Percentiles rank a stretch among this genome's conserved stretches.
phyloP scores from a whole-genome alignment of 2,113 vertebrate species.

The Paradoxurus hermaphroditus region DNA sequence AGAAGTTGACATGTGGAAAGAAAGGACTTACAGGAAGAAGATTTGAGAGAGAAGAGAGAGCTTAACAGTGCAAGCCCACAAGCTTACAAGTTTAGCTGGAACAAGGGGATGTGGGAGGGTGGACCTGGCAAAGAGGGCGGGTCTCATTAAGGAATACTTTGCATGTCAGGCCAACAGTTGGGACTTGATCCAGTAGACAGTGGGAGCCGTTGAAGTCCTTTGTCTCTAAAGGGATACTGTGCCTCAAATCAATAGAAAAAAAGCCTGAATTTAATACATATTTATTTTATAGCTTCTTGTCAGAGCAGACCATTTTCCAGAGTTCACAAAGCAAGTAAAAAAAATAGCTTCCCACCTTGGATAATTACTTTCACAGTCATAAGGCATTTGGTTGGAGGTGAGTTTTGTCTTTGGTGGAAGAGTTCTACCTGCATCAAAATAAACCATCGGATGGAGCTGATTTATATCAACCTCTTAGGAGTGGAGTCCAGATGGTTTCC shows the following conservation, averaged over 20 bases:
- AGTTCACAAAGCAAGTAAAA: background rate
- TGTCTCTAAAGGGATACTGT: background rate
- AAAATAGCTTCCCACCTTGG: background rate
- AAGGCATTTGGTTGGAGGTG: background rate
- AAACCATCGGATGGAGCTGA: background rate
- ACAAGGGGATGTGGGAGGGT: background rate
- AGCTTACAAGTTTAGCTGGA: background rate
- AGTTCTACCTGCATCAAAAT: conserved; percentile 41
- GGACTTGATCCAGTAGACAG: background rate
- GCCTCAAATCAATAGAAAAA: background rate
- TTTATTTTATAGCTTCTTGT: background rate
- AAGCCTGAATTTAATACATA: background rate
- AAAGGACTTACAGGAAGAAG: background rate
- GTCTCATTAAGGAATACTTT: background rate
- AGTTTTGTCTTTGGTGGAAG: conserved; percentile 12
- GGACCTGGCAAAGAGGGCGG: too few species aligned
- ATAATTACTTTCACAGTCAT: background rate
- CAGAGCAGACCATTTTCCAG: background rate
- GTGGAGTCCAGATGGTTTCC: conserved; percentile 60
- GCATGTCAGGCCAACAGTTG: background rate
- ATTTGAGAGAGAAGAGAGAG: background rate
- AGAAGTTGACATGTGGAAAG: background rate
- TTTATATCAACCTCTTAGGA: background rate
- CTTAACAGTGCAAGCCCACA: background rate
- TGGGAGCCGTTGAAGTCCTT: background rate